Percentiles rank a stretch among this genome's conserved stretches.
phyloP scores from a whole-genome alignment of 2,797 vertebrate species.

The Gallinago stenura region DNA sequence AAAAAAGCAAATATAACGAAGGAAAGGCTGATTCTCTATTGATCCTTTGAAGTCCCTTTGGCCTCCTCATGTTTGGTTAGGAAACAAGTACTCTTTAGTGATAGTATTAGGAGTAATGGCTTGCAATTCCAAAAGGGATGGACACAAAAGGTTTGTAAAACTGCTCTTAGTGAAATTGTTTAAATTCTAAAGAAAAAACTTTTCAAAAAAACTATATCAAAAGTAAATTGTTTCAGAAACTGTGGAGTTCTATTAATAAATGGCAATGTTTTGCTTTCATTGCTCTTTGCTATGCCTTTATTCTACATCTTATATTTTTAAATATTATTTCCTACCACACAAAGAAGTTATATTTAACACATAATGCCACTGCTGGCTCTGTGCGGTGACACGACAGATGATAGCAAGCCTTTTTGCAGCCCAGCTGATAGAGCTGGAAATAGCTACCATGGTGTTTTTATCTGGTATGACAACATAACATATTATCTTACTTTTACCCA shows the following conservation, averaged over 20 bases:
- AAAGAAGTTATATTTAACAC: neutral
- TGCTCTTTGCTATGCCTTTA: neutral
- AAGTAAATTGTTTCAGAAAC: neutral
- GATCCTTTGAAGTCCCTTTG: neutral
- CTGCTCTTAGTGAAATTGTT: neutral
- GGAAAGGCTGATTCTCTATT: neutral
- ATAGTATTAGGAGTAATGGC: neutral
- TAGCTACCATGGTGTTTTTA: neutral
- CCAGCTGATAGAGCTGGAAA: neutral
- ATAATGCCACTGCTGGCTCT: neutral
- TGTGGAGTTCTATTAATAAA: neutral
- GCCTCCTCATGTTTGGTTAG: neutral
- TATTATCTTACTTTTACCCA: neutral
- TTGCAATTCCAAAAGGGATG: neutral
- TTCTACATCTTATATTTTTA: neutral
- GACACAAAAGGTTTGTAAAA: neutral
- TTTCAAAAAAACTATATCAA: neutral
- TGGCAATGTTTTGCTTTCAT: neutral
- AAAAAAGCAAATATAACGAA: neutral
- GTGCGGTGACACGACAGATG: neutral
- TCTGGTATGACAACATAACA: neutral
- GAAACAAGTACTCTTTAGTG: neutral
- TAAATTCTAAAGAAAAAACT: neutral
- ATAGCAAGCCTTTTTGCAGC: neutral
- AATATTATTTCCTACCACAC: neutral